A percentile compares a stretch with the other conserved stretches of the same genome.
phyloP scores from a whole-genome alignment of 2,113 vertebrate species.

The Tringa solitaria region DNA sequence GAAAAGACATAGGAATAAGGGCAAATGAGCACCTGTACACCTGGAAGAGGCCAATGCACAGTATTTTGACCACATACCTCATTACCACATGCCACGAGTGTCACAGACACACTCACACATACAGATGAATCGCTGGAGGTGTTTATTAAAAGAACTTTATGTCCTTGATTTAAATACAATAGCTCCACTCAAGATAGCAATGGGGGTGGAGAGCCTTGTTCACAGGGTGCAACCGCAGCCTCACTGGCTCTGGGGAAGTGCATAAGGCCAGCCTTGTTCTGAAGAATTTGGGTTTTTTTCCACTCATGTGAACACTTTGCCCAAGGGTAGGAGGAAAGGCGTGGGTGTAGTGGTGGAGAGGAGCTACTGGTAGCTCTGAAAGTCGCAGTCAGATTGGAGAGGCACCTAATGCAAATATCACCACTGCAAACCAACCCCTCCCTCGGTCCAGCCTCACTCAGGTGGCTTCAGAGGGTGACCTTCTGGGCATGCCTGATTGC shows the following conservation, averaged over 20 bases:
- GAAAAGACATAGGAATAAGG: rapidly evolving
- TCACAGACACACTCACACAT: background rate
- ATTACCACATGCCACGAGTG: background rate
- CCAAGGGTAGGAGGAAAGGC: background rate
- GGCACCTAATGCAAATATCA: background rate
- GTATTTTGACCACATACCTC: background rate
- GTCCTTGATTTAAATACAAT: background rate
- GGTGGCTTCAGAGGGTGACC: background rate
- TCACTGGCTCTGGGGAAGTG: background rate
- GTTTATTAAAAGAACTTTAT: background rate
- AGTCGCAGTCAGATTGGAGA: background rate
- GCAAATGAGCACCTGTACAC: rapidly evolving
- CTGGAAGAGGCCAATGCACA: background rate
- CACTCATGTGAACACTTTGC: background rate
- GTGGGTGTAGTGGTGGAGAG: background rate
- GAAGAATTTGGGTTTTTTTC: slow-evolving; percentile 15
- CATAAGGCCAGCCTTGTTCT: background rate
- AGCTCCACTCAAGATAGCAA: background rate
- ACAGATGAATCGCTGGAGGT: background rate
- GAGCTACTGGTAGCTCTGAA: background rate
- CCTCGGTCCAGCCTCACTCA: background rate
- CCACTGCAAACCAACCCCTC: background rate
- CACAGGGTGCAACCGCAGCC: background rate
- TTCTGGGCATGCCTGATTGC: background rate
- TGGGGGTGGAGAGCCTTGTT: slow-evolving; percentile 13